phyloP scores from a whole-genome alignment of 37 sponge, comb jelly and placozoan genomes.

The Axinella damicornis region DNA sequence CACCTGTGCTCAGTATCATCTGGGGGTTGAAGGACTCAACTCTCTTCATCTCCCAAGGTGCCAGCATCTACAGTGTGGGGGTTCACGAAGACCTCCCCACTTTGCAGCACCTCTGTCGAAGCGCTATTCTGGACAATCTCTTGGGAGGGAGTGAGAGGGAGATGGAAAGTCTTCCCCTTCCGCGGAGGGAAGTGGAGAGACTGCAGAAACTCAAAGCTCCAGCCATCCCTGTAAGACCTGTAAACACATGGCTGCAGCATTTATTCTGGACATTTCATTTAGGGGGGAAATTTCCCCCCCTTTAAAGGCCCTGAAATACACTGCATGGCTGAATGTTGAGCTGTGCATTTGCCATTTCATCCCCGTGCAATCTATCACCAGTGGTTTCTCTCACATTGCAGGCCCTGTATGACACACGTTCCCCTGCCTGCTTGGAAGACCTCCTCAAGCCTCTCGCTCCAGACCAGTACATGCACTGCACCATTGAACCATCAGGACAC shows the following conservation, averaged over 20 bases:
- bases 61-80: constrained; percentile 8
- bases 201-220: background rate
- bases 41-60: background rate
- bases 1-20: too few relatives aligned
- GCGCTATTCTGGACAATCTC: background rate
- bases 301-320: too few relatives aligned
- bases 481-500: background rate
- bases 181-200: constrained; percentile 19
- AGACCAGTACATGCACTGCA: constrained; percentile 49
- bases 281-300: too few relatives aligned
- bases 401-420: background rate
- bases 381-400: background rate
- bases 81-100: constrained; percentile 16
- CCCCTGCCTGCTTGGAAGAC: background rate
- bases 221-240: constrained; percentile 7
- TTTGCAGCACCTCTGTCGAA: constrained; percentile 15
- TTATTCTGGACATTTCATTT: too few relatives aligned
- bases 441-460: constrained; percentile 37
- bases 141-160: background rate
- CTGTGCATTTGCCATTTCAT: too few relatives aligned
- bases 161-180: constrained; percentile 14
- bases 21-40: constrained; percentile 27
- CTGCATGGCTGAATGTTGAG: too few relatives aligned
- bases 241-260: too few relatives aligned
- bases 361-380: too few relatives aligned